Percentiles rank a stretch among this genome's conserved stretches.
Conservation (phyloP, 2,888 invertebrate genomes). For the Tupiocoris notatus region DNA sequence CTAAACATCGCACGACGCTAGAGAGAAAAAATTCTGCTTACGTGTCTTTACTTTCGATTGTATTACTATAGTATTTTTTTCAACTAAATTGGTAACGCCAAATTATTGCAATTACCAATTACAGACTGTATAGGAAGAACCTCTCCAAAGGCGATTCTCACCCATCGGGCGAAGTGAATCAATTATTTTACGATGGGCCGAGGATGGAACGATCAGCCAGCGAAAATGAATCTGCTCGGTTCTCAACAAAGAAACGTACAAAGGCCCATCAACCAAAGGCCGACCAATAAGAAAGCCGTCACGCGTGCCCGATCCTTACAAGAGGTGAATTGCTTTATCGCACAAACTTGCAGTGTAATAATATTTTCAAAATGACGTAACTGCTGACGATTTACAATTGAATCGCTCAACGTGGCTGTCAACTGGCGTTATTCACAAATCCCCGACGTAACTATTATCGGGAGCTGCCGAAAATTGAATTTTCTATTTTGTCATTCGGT, state of each 20-base stretch:
- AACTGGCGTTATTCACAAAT: too few relatives aligned
- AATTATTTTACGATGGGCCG: too few relatives aligned
- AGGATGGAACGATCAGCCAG: background rate
- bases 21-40: too few relatives aligned
- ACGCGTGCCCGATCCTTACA: background rate
- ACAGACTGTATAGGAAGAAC: too few relatives aligned
- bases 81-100: too few relatives aligned
- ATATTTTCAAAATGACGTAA: conserved; percentile 3
- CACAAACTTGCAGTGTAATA: background rate
- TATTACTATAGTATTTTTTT: too few relatives aligned
- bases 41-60: too few relatives aligned
- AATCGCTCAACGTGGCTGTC: background rate
- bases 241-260: background rate
- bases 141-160: too few relatives aligned
- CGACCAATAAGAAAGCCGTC: conserved; percentile 3
- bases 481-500: background rate
- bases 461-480: conserved; percentile 1
- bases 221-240: background rate
- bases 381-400: background rate
- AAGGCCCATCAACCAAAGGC: conserved; percentile 16
- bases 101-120: too few relatives aligned
- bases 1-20: too few relatives aligned
- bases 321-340: conserved; percentile 20
- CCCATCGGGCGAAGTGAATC: too few relatives aligned
- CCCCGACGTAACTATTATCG: too few relatives aligned